phyloP scores from a whole-genome alignment of 2,888 invertebrate species.

The Eueremaeus valkanovi region DNA sequence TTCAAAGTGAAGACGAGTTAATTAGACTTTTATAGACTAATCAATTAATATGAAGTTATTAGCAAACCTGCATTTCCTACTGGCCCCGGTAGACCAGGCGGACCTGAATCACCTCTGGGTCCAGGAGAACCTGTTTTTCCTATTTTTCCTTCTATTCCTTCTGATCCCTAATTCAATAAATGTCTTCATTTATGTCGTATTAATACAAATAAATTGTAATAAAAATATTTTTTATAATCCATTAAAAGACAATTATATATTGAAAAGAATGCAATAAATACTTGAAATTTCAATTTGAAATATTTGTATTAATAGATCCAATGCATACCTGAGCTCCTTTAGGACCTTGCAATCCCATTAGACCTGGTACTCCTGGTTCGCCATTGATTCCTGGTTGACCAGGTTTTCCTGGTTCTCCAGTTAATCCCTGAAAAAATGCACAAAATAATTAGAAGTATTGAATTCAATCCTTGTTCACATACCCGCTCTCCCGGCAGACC shows the following conservation, averaged over 20 bases:
- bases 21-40: too few species aligned
- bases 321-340: neutral
- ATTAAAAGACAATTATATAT: too few species aligned
- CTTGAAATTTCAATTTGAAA: too few species aligned
- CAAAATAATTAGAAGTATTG: too few species aligned
- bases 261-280: too few species aligned
- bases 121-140: conserved; percentile 81
- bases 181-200: too few species aligned
- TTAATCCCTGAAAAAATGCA: conserved; percentile 58
- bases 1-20: too few species aligned
- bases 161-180: conserved; percentile 59
- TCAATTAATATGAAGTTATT: too few species aligned
- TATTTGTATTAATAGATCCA: too few species aligned
- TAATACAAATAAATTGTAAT: too few species aligned
- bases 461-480: neutral
- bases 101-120: conserved; percentile 52
- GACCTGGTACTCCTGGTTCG: conserved; percentile 56
- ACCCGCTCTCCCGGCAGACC: conserved; percentile 52
- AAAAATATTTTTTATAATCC: too few species aligned
- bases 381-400: conserved; percentile 55
- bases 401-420: conserved; percentile 63
- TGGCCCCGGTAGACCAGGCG: neutral
- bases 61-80: neutral
- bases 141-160: conserved; percentile 64
- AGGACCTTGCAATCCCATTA: neutral